Base-by-base conservation (phyloP, 2,888 invertebrate genomes). In the Lepidocyrtinus sp. region DNA sequence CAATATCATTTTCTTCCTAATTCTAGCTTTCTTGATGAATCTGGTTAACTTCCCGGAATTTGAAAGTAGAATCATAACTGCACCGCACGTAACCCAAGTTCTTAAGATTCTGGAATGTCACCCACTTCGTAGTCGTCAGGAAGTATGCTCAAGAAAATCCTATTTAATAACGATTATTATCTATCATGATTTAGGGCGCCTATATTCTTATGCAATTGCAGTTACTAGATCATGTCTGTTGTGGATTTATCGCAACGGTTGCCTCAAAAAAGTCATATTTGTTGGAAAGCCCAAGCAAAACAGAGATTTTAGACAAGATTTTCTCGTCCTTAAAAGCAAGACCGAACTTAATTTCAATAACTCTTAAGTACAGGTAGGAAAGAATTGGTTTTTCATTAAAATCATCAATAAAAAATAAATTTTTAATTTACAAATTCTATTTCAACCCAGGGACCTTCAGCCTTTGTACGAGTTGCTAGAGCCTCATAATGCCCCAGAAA, bases 191-290 rank as follows among this genome's bases (percentile, higher is more conserved):
- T n/a, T n/a, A n/a, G n/a, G n/a, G n/a, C n/a, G n/a, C n/a, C n/a
- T n/a, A n/a, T n/a, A n/a, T n/a, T n/a, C n/a, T n/a, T n/a, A n/a
- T n/a, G n/a, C n/a, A n/a, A n/a, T 24, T 61, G 5, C 45, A 73
- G 73, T 17, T 73, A 26, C 36, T 1, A 0, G n/a, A 27, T 22
- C 65, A 73, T n/a, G 25, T 64, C 5, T n/a, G n/a, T n/a, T 67
- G 74, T 17, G 74, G 74, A 27, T 27, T 74, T 24, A 26, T 74
- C 0, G 65, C 65, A 1, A 24, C 45, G 1, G 50, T 74, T n/a
- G 65, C 24, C 7, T 36, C 65, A 36, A 74, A 36, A 22, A 12
- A 19, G 1, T 7, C 26, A 1, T 9, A 65, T 24, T 1, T 7
- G 0, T 15, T 74, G 12, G 3, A n/a, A 9, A 3, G 1, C 24